These are phyloP conservation scores for Malthinus seriepunctatus DNA, from an alignment of 2,888 invertebrate genomes.

Conservation along the genomic window DNA sequence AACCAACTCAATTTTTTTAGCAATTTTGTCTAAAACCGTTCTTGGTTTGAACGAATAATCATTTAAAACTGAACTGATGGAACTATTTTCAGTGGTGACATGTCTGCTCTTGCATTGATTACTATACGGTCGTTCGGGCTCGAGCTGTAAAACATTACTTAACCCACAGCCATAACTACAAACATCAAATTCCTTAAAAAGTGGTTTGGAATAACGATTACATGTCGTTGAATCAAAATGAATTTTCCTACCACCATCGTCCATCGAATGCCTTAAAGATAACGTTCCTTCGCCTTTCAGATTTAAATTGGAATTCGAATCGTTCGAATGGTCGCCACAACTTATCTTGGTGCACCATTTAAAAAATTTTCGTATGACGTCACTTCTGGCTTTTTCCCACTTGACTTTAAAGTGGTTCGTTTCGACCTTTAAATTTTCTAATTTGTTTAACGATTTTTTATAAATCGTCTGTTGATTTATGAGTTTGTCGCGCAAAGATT, in stretches of 20 bases:
- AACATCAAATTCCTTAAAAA: too few species aligned
- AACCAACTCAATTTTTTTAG: too few species aligned
- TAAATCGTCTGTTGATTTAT: conserved; percentile 45
- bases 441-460: conserved; percentile 38
- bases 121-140: conserved; percentile 1
- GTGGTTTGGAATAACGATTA: too few species aligned
- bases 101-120: not conserved
- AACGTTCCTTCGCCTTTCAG: not conserved
- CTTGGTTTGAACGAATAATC: too few species aligned
- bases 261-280: too few species aligned
- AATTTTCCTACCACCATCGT: too few species aligned
- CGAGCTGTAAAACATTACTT: not conserved
- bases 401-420: conserved; percentile 43
- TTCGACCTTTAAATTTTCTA: conserved; percentile 45
- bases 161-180: too few species aligned
- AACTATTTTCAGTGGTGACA: not conserved
- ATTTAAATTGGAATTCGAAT: not conserved
- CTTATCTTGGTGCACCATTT: conserved; percentile 9
- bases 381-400: conserved; percentile 41
- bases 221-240: too few species aligned
- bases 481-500: conserved; percentile 34
- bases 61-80: not conserved
- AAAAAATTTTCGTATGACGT: conserved; percentile 33
- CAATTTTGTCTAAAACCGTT: too few species aligned
- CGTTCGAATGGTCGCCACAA: not conserved